Evolutionary conservation across 2,888 invertebrate genomes (phyloP).

Genomic region (Deilephila elpenor): DNA sequence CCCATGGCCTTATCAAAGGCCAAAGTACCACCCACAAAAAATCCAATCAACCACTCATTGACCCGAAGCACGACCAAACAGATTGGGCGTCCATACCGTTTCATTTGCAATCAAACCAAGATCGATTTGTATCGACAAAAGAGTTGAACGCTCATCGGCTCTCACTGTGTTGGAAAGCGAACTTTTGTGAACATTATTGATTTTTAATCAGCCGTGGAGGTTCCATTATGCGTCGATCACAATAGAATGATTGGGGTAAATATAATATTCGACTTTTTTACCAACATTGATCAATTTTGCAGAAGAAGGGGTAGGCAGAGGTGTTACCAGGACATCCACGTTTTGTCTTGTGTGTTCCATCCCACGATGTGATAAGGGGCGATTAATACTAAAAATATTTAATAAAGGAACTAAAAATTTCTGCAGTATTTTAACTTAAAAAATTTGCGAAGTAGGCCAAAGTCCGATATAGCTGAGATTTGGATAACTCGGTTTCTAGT

Average conservation of each 20-base stretch:
- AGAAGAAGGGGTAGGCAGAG: too few species aligned
- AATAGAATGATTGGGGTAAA: conserved; percentile 5
- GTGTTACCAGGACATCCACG: too few species aligned
- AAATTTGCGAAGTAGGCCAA: too few species aligned
- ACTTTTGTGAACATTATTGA: conserved; percentile 78
- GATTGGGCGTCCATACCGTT: conserved; percentile 44
- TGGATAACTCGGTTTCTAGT: too few species aligned
- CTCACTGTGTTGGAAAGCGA: conserved; percentile 78
- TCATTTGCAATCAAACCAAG: conserved; percentile 72
- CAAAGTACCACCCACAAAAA: conserved; percentile 24
- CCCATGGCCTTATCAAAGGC: conserved; percentile 5
- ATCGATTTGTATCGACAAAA: conserved; percentile 78
- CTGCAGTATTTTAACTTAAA: not conserved
- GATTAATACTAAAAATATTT: not conserved
- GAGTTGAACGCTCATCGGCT: conserved; percentile 78
- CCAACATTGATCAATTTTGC: not conserved
- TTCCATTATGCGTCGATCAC: conserved; percentile 39
- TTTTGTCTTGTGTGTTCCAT: too few species aligned
- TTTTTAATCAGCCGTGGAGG: conserved; percentile 76
- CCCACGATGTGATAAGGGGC: too few species aligned
- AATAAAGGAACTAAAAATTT: not conserved
- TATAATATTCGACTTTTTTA: conserved; percentile 12
- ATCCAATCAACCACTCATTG: conserved; percentile 31
- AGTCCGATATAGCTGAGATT: too few species aligned
- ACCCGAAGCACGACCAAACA: conserved; percentile 16